Percentiles rank a stretch among this genome's conserved stretches.
These are phyloP conservation scores for Bos javanicus DNA, from an alignment of 2,113 vertebrate genomes.

Conservation along the genomic window DNA sequence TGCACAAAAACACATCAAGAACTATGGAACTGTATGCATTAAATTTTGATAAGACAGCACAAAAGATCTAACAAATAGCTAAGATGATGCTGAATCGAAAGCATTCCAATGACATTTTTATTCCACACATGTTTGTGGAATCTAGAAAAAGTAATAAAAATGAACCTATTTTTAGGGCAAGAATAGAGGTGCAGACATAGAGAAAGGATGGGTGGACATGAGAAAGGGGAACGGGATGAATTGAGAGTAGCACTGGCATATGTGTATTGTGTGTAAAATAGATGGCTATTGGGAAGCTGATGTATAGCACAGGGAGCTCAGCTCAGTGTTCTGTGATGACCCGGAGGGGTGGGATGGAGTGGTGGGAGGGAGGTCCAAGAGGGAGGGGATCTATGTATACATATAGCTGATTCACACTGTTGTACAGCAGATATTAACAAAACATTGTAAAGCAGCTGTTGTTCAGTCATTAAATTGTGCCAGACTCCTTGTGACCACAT, in stretches of 20 bases:
- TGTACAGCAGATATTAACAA: neutral
- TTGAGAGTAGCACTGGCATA: accelerated
- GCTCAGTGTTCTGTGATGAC: neutral
- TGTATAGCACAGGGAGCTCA: neutral
- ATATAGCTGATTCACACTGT: neutral
- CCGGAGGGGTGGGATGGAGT: neutral
- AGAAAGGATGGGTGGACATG: neutral
- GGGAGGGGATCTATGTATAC: neutral
- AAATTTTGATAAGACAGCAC: conserved; percentile 81
- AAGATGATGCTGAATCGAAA: conserved; percentile 77
- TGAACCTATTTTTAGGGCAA: neutral
- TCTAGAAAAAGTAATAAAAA: neutral
- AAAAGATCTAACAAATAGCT: conserved; percentile 78
- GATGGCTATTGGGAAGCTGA: neutral
- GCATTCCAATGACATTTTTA: conserved; percentile 72
- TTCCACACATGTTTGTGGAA: neutral
- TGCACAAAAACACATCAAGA: conserved; percentile 86
- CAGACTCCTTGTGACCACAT: neutral
- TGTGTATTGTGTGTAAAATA: neutral
- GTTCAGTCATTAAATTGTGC: neutral
- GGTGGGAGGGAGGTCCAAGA: neutral
- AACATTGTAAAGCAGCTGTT: neutral
- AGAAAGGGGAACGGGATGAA: neutral
- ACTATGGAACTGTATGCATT: conserved; percentile 78
- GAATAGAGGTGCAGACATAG: neutral